Base-by-base conservation (phyloP, 2,797 vertebrate genomes). In the Vireo griseus region DNA sequence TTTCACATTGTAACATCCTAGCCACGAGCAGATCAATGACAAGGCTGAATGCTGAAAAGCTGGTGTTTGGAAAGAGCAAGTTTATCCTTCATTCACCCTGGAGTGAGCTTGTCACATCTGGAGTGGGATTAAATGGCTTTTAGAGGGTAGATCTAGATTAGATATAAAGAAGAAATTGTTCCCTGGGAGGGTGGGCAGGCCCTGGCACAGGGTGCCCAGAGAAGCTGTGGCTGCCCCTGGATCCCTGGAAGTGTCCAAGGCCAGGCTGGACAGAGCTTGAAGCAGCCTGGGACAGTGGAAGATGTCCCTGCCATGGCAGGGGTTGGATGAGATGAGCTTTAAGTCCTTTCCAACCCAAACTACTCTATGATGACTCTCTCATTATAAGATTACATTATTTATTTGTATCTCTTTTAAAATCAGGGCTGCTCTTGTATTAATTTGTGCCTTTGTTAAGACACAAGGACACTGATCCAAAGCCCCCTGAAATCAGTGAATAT, bases 71-170 rank as follows among this genome's bases (percentile, higher is more conserved):
- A 78, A 86, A 77, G 26, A 54, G 16, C 33, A 52, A 7, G 2
- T 71, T 94, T 39, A 55, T 90, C 61, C 45, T 55, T 59, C 33
- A 28, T 71, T 90, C 73, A 58, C 20, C n/a, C 66, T 50, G 58
- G 20, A 80, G 50, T 7, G 55, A 54, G 51, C 31, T 54, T 88
- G 77, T 51, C 63, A 44, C 77, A 59, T 24, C 51, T 68, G 47
- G n/a, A 54, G 50, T 8, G 37, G 52, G 39, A 33, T 72, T 75
- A 45, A 90, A 33, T 47, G 54, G 39, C n/a, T 93, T 90, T 81
- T 69, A 48, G 44, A 40, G 72, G 44, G 33, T 4, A 65, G 39
- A 52, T 45, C 26, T 40, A 2, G 4, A 14, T 31, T 14, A 35
- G 44, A 5, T 51, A 14, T 14, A 9, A 44, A 25, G 24, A 20